A percentile compares a stretch with the other conserved stretches of the same genome.
These are phyloP conservation scores for Trachythela sp. DNA, from an alignment of 64 coral and sea anemone species.

Conservation along the genomic window DNA sequence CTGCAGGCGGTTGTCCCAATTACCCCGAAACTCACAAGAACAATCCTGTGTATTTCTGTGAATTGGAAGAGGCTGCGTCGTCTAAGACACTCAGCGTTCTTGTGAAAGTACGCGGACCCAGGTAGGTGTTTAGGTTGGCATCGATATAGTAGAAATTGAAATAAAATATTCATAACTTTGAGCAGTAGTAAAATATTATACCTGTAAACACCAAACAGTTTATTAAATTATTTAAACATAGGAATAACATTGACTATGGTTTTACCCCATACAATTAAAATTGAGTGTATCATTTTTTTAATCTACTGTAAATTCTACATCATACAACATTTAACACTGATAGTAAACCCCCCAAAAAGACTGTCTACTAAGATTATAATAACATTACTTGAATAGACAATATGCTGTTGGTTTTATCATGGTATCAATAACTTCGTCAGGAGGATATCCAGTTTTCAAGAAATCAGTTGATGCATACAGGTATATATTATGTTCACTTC, in stretches of 20 bases:
- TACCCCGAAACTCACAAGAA: constrained; percentile 60
- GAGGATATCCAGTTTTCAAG: constrained; percentile 71
- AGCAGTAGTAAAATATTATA: no score
- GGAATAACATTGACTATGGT: no score
- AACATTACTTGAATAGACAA: constrained; percentile 43
- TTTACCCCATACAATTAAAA: no score
- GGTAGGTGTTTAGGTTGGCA: constrained; percentile 34
- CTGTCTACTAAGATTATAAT: no score
- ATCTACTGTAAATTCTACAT: no score
- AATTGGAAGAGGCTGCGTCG: constrained; percentile 49
- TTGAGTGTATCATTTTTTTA: no score
- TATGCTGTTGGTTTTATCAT: constrained; percentile 79
- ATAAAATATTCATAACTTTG: no score
- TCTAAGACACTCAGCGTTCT: constrained; percentile 67
- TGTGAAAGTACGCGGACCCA: constrained; percentile 80
- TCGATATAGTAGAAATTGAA: no score
- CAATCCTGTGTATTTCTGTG: constrained; percentile 74
- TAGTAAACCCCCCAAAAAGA: no score
- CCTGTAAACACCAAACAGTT: no score
- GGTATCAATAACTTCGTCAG: constrained; percentile 50
- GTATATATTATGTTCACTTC: constrained; percentile 28
- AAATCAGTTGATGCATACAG: constrained; percentile 79
- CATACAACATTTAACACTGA: no score
- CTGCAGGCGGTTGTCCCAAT: constrained; percentile 88
- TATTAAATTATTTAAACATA: no score